Percentiles rank a stretch among this genome's conserved stretches.
Evolutionary conservation across 2,797 vertebrate species (phyloP).

Genomic region (Ispidina picta): DNA sequence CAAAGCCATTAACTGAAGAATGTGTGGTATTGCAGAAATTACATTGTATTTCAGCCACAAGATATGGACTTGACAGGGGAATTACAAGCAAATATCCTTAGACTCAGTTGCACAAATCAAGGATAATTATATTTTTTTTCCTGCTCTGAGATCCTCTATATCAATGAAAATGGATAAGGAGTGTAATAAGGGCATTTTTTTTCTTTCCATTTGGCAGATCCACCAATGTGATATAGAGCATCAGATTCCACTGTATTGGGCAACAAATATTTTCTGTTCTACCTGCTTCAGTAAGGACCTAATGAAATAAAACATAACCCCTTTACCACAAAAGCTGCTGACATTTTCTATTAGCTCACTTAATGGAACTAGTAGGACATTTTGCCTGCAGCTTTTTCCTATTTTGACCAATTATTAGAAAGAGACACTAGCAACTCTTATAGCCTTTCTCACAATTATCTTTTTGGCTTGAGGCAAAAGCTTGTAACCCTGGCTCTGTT

Average conservation of each 20-base stretch:
- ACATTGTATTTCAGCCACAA: not conserved
- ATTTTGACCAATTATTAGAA: not conserved
- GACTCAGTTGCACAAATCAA: not conserved
- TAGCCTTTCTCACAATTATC: slow-evolving; percentile 14
- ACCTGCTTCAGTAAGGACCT: not conserved
- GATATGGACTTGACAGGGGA: not conserved
- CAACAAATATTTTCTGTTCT: not conserved
- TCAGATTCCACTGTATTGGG: not conserved
- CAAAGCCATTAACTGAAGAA: not conserved
- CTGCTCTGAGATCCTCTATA: not conserved
- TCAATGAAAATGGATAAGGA: not conserved
- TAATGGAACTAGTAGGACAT: not conserved
- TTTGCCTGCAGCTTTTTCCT: slow-evolving; percentile 30
- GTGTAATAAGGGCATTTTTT: not conserved
- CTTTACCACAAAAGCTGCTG: not conserved
- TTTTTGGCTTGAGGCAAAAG: slow-evolving; percentile 8
- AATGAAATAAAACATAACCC: not conserved
- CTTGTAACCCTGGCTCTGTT: not conserved
- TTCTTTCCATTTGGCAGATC: not conserved
- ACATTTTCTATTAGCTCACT: slow-evolving; percentile 23
- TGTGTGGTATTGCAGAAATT: not conserved
- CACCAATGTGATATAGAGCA: not conserved
- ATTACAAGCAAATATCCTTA: not conserved
- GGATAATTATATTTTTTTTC: not conserved
- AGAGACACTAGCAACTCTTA: not conserved